A percentile compares a stretch with the other conserved stretches of the same genome.
phyloP scores from a whole-genome alignment of 2,888 invertebrate genomes.

The Acleris laterana region DNA sequence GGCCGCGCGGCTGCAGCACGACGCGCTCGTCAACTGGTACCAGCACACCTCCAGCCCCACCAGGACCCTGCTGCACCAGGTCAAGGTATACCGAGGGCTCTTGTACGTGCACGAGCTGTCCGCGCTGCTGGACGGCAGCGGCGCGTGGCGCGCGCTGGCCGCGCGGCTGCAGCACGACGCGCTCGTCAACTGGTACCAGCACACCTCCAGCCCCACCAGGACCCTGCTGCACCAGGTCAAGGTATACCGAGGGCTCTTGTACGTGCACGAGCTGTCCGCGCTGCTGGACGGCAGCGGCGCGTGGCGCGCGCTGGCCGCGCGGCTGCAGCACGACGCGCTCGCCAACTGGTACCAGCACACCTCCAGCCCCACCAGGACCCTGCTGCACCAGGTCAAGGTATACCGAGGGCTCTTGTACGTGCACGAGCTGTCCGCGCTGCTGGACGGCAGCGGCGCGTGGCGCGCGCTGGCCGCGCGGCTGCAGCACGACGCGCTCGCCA shows the following conservation, averaged over 20 bases:
- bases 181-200: conserved; percentile 75
- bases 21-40: conserved; percentile 77
- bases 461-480: conserved; percentile 81
- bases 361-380: conserved; percentile 78
- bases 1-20: conserved; percentile 79
- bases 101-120: conserved; percentile 75
- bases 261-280: conserved; percentile 71
- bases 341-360: conserved; percentile 74
- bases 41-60: conserved; percentile 78
- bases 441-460: conserved; percentile 86
- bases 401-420: conserved; percentile 53
- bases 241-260: conserved; percentile 58
- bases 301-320: conserved; percentile 85
- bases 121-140: conserved; percentile 78
- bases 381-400: conserved; percentile 84
- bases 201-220: conserved; percentile 77
- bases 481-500: conserved; percentile 74
- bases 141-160: conserved; percentile 86
- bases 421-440: conserved; percentile 71
- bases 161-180: conserved; percentile 77
- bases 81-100: conserved; percentile 68
- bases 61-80: conserved; percentile 81
- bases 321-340: conserved; percentile 78
- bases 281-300: conserved; percentile 82
- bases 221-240: conserved; percentile 84